phyloP scores from a whole-genome alignment of 2,888 invertebrate genomes.

The Choreutis nemorana region DNA sequence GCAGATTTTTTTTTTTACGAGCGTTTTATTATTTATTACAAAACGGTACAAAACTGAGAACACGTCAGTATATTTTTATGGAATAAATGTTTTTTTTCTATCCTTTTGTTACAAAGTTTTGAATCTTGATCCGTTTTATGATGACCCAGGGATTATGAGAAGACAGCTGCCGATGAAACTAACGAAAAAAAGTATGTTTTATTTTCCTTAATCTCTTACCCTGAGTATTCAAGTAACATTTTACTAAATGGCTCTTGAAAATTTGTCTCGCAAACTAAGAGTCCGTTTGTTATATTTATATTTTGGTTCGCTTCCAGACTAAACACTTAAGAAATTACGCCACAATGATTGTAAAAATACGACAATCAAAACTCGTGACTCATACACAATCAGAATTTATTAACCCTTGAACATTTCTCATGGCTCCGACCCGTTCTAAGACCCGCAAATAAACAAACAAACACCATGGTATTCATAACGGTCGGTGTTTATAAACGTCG shows the following conservation, averaged over 20 bases:
- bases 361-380: background rate
- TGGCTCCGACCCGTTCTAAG: slow-evolving; percentile 19
- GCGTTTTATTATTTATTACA: too few relatives aligned
- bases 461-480: slow-evolving; percentile 25
- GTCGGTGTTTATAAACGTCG: slow-evolving; percentile 28
- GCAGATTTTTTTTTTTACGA: too few relatives aligned
- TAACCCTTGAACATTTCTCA: slow-evolving; percentile 31
- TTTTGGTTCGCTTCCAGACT: background rate
- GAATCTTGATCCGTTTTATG: slow-evolving; percentile 12
- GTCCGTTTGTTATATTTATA: background rate
- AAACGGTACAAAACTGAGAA: slow-evolving; percentile 8
- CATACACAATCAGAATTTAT: slow-evolving; percentile 16
- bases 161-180: slow-evolving; percentile 20
- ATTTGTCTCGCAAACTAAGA: background rate
- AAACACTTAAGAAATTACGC: background rate
- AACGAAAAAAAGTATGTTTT: slow-evolving; percentile 10
- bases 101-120: too few relatives aligned
- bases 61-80: slow-evolving; percentile 17
- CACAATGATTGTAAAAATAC: background rate
- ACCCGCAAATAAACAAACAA: slow-evolving; percentile 30
- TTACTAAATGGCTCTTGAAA: background rate
- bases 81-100: slow-evolving; percentile 17
- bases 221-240: background rate
- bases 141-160: slow-evolving; percentile 15
- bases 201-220: slow-evolving; percentile 10